Evolutionary conservation across 2,113 vertebrate genomes (phyloP).

Genomic region (Dromaius novaehollandiae): DNA sequence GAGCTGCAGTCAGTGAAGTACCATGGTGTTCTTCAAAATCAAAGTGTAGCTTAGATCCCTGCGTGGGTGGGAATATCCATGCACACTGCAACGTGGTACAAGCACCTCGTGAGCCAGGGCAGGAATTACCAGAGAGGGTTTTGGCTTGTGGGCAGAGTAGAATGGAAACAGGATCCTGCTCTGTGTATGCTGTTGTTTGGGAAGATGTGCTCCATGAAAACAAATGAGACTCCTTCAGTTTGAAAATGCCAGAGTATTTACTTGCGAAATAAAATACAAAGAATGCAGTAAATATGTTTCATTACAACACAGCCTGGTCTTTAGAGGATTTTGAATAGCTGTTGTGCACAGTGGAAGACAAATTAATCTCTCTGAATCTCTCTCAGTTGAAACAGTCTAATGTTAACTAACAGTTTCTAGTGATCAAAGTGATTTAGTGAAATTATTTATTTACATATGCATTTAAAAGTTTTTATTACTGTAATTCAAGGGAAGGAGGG

Average conservation of each 20-base stretch:
- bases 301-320: constrained; percentile 58
- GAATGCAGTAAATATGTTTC: constrained; percentile 66
- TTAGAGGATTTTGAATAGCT: constrained; percentile 58
- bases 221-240: constrained; percentile 16
- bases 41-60: background rate
- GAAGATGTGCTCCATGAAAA: constrained; percentile 22
- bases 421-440: constrained; percentile 69
- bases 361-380: constrained; percentile 68
- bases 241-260: constrained; percentile 53
- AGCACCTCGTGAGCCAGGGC: background rate
- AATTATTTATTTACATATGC: constrained; percentile 75
- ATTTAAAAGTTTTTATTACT: constrained; percentile 64
- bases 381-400: constrained; percentile 68
- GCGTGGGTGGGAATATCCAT: constrained; percentile 9
- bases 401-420: constrained; percentile 67
- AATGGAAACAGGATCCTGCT: background rate
- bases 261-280: constrained; percentile 54
- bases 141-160: background rate
- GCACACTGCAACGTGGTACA: background rate
- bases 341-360: constrained; percentile 54
- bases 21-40: constrained; percentile 3
- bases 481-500: constrained; percentile 2
- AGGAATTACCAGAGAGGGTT: background rate
- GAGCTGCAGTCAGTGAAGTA: constrained; percentile 11
- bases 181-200: background rate